Evolutionary conservation across 2,888 invertebrate species (phyloP).

Genomic region (Drosophila pegasa): DNA sequence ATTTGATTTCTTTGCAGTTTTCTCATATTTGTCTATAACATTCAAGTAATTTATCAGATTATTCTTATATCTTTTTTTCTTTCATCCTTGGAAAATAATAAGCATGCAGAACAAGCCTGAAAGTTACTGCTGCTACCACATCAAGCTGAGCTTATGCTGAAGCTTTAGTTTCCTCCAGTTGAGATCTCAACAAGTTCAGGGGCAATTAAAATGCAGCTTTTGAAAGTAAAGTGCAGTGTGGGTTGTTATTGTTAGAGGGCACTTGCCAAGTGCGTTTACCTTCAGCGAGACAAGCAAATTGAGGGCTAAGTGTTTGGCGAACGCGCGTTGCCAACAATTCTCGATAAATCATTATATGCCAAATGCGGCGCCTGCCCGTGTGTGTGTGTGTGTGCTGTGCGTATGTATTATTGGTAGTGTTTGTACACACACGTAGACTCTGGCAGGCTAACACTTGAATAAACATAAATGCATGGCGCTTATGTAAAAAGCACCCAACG

Average conservation of each 20-base stretch:
- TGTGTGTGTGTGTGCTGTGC: slow-evolving; percentile 16
- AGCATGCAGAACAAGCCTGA: background rate
- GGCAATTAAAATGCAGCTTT: slow-evolving; percentile 7
- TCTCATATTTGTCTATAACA: background rate
- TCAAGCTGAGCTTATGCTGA: background rate
- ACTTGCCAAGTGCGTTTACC: slow-evolving; percentile 55
- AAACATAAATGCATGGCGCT: slow-evolving; percentile 75
- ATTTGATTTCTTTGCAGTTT: background rate
- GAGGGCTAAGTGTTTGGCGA: slow-evolving; percentile 54
- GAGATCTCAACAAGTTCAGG: background rate
- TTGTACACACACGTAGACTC: slow-evolving; percentile 37
- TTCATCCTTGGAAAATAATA: too few species aligned
- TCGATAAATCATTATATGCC: slow-evolving; percentile 76
- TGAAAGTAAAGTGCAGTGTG: slow-evolving; percentile 20
- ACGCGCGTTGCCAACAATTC: slow-evolving; percentile 43
- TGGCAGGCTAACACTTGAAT: slow-evolving; percentile 66
- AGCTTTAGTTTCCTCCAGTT: background rate
- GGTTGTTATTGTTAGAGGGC: slow-evolving; percentile 17
- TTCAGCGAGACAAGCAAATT: slow-evolving; percentile 58
- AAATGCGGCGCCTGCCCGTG: slow-evolving; percentile 44
- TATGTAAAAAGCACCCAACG: slow-evolving; percentile 71
- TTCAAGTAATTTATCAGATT: background rate
- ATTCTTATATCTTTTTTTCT: too few species aligned
- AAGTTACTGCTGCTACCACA: background rate
- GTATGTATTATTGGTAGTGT: slow-evolving; percentile 43